Conservation (phyloP, 2,113 vertebrate genomes). For the Cisticola juncidis region DNA sequence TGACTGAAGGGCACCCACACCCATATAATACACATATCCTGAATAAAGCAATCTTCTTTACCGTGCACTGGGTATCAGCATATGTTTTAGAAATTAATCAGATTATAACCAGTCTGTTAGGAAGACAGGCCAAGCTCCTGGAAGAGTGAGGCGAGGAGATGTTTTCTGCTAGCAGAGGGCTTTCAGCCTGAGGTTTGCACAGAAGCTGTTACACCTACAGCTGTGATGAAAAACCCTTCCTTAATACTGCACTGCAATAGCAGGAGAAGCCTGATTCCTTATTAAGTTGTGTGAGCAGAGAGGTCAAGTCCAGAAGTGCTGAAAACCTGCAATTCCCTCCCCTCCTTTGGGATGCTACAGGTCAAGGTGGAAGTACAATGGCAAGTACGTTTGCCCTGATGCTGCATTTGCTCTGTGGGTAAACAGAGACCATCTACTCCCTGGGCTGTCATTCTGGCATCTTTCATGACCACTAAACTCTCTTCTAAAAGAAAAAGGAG, state of each 20-base stretch:
- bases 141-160: neutral
- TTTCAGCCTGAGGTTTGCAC: neutral
- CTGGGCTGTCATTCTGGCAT: neutral
- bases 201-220: neutral
- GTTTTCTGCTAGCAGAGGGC: neutral
- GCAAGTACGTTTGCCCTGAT: neutral
- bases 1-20: neutral
- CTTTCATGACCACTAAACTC: neutral
- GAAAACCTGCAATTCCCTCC: neutral
- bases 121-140: neutral
- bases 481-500: neutral
- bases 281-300: neutral
- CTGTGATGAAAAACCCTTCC: neutral
- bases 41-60: neutral
- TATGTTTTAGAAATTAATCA: neutral
- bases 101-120: neutral
- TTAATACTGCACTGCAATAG: neutral
- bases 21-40: neutral
- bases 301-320: neutral
- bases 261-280: neutral
- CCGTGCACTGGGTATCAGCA: neutral
- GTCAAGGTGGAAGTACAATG: neutral
- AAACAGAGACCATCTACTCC: slow-evolving; percentile 28
- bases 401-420: neutral
- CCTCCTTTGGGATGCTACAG: neutral